Evolutionary conservation across 2,113 vertebrate species (phyloP), one percentile per base, ranked within the genome.

Genomic region (Microcebus lehilahytsara): DNA sequence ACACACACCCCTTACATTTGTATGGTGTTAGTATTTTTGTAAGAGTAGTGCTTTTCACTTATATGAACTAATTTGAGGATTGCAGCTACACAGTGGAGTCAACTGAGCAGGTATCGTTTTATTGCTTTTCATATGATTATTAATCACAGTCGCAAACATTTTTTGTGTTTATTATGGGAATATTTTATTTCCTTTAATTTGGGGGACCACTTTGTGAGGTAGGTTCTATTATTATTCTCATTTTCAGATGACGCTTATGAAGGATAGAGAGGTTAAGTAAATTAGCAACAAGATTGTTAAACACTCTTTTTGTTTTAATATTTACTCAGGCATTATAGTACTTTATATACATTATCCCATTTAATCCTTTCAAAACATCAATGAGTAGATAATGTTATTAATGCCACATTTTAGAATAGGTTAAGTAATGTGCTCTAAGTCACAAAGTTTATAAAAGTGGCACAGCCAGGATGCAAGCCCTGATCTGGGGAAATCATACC

Each of bases 111-210:
- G 10, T 74, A 58, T 80, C 49, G 7, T 40, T 95, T 79, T 72
- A 40, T 3, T 77, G 9, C 53, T n/a, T 96, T 87, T 84, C 30
- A 7, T 79, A 40, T 72, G 17, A 49, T 77, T 53, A 34, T 64
- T 16, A 67, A 66, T 84, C 58, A 53, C 51, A 60, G 23, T n/a
- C 5, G 16, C 62, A 85, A 51, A 64, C 40, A 20, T 42, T 58
- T 51, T 74, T 42, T 25, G 1, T n/a, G n/a, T n/a, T 69, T 49
- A 8, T 10, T n/a, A 64, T 34, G 27, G 51, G 5, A 51, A 66
- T 69, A 37, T 75, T 84, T 74, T 56, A 88, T 91, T 74, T 75
- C n/a, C 85, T 90, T 91, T 90, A 58, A 53, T 80, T 74, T 88
- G 81, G 37, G 34, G 56, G 74, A 58, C 12, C 30, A 71, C 11